Evolutionary conservation across 2,888 invertebrate genomes (phyloP).

Genomic region (Pyralis farinalis): DNA sequence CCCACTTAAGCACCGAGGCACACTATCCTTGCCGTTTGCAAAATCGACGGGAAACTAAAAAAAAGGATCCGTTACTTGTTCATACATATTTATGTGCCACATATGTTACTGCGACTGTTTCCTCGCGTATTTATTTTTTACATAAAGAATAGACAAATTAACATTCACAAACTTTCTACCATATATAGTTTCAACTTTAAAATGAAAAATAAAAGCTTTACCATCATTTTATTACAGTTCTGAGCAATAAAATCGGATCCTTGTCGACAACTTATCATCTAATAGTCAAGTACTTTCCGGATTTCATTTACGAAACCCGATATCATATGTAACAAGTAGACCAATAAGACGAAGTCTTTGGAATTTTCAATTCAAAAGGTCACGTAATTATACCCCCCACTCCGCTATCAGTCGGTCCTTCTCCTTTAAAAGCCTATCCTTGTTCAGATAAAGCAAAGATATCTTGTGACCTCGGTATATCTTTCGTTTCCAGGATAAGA

Average conservation of each 20-base stretch:
- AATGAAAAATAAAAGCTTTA: slow-evolving; percentile 33
- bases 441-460: slow-evolving; percentile 73
- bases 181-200: slow-evolving; percentile 17
- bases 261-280: slow-evolving; percentile 44
- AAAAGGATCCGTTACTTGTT: slow-evolving; percentile 37
- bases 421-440: slow-evolving; percentile 75
- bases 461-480: slow-evolving; percentile 69
- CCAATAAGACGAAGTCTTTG: slow-evolving; percentile 34
- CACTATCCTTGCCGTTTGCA: slow-evolving; percentile 36
- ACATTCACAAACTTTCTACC: slow-evolving; percentile 1
- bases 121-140: slow-evolving; percentile 1
- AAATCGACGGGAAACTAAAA: slow-evolving; percentile 45
- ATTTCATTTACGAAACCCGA: slow-evolving; percentile 48
- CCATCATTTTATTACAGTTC: slow-evolving; percentile 40
- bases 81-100: slow-evolving; percentile 43
- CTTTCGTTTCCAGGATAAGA: slow-evolving; percentile 70
- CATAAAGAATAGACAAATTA: no score
- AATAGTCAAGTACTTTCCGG: slow-evolving; percentile 18
- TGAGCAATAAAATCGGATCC: slow-evolving; percentile 44
- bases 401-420: slow-evolving; percentile 47
- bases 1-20: slow-evolving; percentile 33
- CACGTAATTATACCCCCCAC: slow-evolving; percentile 56
- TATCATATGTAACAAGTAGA: slow-evolving; percentile 42
- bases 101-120: slow-evolving; percentile 26
- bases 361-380: slow-evolving; percentile 55